Conservation (phyloP, 1,140 invertebrate genomes). For the Tetragnatha versicolor region DNA sequence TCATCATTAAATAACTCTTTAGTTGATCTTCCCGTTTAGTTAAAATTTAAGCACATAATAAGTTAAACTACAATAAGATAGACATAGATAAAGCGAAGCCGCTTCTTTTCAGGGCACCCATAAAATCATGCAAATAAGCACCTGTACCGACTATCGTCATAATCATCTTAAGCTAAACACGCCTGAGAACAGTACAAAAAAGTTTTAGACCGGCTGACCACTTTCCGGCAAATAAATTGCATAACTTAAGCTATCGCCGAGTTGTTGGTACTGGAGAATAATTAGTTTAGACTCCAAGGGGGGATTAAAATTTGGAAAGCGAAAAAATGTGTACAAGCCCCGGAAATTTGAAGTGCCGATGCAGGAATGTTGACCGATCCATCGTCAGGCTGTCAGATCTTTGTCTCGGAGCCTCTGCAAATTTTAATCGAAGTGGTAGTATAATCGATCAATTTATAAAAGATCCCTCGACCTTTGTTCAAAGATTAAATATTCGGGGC, state of each 20-base stretch:
- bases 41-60: too few relatives aligned
- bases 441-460: slow-evolving; percentile 52
- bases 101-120: too few relatives aligned
- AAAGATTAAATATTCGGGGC: slow-evolving; percentile 43
- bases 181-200: too few relatives aligned
- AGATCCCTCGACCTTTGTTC: slow-evolving; percentile 39
- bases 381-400: slow-evolving; percentile 36
- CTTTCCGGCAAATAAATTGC: not conserved
- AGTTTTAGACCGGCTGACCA: too few relatives aligned
- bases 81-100: too few relatives aligned
- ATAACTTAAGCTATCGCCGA: not conserved
- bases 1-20: too few relatives aligned
- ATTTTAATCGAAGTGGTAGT: slow-evolving; percentile 33
- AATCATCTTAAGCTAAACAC: too few relatives aligned
- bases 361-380: slow-evolving; percentile 41
- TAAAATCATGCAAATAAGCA: too few relatives aligned
- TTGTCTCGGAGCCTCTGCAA: slow-evolving; percentile 30
- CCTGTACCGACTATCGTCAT: too few relatives aligned
- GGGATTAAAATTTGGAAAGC: not conserved
- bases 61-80: too few relatives aligned
- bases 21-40: too few relatives aligned
- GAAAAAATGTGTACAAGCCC: not conserved
- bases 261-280: not conserved
- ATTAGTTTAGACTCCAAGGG: slow-evolving; percentile 2
- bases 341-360: slow-evolving; percentile 38